Evolutionary conservation across 2,797 vertebrate species (phyloP), one percentile per base, ranked within the genome.

Genomic region (Xenops minutus): DNA sequence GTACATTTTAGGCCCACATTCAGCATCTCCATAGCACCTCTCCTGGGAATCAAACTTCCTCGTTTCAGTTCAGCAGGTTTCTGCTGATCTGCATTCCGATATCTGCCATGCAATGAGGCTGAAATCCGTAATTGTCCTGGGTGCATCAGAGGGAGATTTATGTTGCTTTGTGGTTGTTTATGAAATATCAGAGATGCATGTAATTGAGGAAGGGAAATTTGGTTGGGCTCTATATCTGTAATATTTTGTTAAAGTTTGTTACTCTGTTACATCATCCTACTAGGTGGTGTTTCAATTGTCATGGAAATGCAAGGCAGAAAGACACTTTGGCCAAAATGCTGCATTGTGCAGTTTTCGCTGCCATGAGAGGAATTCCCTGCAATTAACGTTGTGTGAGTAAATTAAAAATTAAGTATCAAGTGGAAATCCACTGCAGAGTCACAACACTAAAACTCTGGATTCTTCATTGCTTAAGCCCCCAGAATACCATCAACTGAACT

Each of bases 1-100:
- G 39, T 18, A 5, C 1, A 1, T 30, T 43, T 46, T 5, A 2
- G 54, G 17, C 30, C 71, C 43, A 0, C 2, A 2, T 30, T 80
- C 39, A 46, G 16, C 7, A 4, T 46, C 56, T 24, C 5, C 4
- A 0, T 10, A 52, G 2, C 32, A 26, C 16, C 26, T 66, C 16
- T 59, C 41, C 32, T 32, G 30, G 36, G 46, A 56, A 51, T 37
- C 24, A 62, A 66, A 43, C 19, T 43, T 48, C 24, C 34, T 36
- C 67, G 11, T 48, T 59, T 55, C 30, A 62, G 43, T 77, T 72
- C 72, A 64, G 51, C 43, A 59, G 19, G 8, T 63, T 76, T 77
- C 18, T 61, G 34, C 76, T 80, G 32, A 52, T 83, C 68, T 90
- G 36, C 26, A 6, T 68, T 74, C 41, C 30, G 29, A 1, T 63